Base-by-base conservation (phyloP, 2,888 invertebrate species). In the Limnephilus lunatus region DNA sequence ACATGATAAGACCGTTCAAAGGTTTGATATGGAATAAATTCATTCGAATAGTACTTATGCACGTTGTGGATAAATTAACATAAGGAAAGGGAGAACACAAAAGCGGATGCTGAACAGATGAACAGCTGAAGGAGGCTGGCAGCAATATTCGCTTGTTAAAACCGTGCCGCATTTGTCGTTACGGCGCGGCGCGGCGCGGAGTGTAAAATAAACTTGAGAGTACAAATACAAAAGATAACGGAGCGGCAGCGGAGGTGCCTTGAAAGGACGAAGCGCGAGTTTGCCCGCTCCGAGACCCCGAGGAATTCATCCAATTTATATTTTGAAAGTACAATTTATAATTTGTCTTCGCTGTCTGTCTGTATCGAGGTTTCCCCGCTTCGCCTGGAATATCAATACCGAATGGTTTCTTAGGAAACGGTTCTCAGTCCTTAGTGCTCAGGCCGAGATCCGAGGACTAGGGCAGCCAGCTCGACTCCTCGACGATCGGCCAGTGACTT, bases 251-350 rank as follows among this genome's bases (percentile, higher is more conserved):
- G 35, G 48, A 44, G 48, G 48, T 44, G 86, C 14, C 86, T 48
- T 86, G 86, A 86, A 86, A 31, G 68, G 68, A 88, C 31, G 53
- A 53, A n/a, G 68, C 88, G 88, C 30, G 31, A 68, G 32, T 88
- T 81, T 81, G 15, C 81, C 15, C 35, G 89, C 81, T 81, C 30
- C 81, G 30, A 30, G 81, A 14, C 80, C 82, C 81, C 68, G 32
- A 89, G 89, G 91, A 91, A 91, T 91, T 91, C 83, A 91, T 91
- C 89, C 89, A 89, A 91, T 91, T 91, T 91, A 91, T 91, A 91
- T 91, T 91, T 83, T 35, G 89, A 89, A 89, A 91, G 89, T 89
- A 89, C 91, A 89, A 91, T 91, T 91, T 91, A 91, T 91, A 91
- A 91, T 91, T 91, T 91, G 91, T 91, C 91, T 83, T 39, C 89